These are phyloP conservation scores for Cyphomyrus plagiostoma DNA, from an alignment of 2,113 vertebrate species.

Conservation along the genomic window DNA sequence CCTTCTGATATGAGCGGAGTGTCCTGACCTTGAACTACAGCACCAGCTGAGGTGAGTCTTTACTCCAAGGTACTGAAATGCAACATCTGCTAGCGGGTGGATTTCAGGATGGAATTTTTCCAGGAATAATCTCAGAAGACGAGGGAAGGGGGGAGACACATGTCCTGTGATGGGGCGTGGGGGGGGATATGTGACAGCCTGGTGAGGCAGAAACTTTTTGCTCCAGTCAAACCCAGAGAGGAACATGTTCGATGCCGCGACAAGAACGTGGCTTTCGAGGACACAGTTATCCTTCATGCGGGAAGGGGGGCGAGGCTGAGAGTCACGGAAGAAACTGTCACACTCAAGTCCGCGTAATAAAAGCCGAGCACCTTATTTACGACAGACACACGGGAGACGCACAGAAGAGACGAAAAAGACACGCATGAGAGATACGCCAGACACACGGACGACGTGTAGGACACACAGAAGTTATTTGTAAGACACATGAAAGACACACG, in stretches of 20 bases:
- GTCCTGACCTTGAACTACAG: background rate
- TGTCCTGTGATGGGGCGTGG: background rate
- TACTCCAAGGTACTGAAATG: background rate
- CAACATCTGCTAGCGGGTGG: background rate
- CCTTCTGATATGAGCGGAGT: background rate
- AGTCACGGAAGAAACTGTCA: background rate
- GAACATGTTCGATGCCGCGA: background rate
- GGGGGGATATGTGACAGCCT: background rate
- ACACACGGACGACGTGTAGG: background rate
- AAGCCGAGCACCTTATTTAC: slow-evolving; percentile 21
- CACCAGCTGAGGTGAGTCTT: background rate
- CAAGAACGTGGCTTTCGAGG: background rate
- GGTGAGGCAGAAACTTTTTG: background rate
- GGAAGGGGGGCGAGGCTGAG: background rate
- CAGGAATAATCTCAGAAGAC: background rate
- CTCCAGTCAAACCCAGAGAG: background rate
- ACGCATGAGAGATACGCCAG: background rate
- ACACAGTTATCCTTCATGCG: background rate
- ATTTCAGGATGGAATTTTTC: background rate
- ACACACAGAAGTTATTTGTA: background rate
- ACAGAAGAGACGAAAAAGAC: background rate
- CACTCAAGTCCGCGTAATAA: background rate
- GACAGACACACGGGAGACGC: background rate
- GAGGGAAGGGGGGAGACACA: background rate
- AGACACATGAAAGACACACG: background rate